Conservation (phyloP, 1,140 invertebrate species). For the Hypothenemus hampei region DNA sequence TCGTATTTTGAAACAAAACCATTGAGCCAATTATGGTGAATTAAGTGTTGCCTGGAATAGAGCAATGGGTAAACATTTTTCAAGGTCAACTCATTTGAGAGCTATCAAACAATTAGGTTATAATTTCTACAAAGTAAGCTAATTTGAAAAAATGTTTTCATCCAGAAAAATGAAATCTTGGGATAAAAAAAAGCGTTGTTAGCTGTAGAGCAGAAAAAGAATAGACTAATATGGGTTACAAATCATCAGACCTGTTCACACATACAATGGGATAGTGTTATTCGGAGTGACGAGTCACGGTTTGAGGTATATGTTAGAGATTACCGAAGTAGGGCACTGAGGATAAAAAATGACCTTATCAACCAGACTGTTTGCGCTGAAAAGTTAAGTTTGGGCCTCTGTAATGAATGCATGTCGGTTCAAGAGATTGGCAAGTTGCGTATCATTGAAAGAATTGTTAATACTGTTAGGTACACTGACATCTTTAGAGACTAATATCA, state of each 20-base stretch:
- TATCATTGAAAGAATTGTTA: neutral
- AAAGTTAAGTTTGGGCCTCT: no score
- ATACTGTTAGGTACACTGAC: constrained; percentile 1
- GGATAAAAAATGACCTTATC: no score
- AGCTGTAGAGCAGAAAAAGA: neutral
- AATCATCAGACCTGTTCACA: no score
- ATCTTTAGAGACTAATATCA: neutral
- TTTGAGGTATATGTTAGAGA: no score
- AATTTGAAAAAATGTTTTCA: neutral
- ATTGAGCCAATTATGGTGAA: constrained; percentile 1
- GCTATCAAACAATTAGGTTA: constrained; percentile 1
- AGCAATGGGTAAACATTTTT: neutral
- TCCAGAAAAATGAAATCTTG: neutral
- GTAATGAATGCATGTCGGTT: no score
- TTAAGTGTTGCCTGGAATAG: constrained; percentile 1
- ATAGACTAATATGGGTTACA: no score
- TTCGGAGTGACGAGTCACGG: no score
- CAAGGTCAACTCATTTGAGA: neutral
- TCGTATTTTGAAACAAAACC: constrained; percentile 2
- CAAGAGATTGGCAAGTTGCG: no score
- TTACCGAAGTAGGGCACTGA: no score
- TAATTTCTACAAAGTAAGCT: constrained; percentile 3
- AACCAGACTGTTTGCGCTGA: no score
- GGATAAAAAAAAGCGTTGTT: neutral
- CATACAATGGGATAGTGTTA: no score